Percentiles rank a stretch among this genome's conserved stretches.
Evolutionary conservation across 2,797 vertebrate genomes (phyloP).

Genomic region (Nyctalus aviator): DNA sequence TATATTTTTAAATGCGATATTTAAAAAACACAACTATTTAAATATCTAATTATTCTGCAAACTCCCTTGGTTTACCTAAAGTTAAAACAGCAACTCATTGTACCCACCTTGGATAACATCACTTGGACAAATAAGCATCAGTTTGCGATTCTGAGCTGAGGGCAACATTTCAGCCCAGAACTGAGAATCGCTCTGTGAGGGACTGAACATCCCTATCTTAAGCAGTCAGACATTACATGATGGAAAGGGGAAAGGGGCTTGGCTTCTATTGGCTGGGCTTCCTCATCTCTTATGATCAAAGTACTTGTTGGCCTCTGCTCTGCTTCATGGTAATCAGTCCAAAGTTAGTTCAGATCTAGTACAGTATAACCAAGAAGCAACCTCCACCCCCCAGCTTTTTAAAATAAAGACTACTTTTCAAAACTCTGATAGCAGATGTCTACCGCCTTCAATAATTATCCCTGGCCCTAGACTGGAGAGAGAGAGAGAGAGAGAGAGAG

Average conservation of each 20-base stretch:
- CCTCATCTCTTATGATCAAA: not conserved
- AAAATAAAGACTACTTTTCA: conserved; percentile 40
- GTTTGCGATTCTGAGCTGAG: conserved; percentile 26
- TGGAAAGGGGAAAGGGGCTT: not conserved
- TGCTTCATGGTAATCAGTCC: not conserved
- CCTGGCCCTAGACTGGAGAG: not conserved
- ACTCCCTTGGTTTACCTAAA: not conserved
- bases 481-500: not conserved
- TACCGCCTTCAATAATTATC: not conserved
- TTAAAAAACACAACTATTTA: not conserved
- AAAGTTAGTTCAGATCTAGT: not conserved
- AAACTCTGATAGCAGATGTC: conserved; percentile 10
- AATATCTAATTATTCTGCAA: not conserved
- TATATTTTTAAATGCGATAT: not conserved
- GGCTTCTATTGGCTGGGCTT: not conserved
- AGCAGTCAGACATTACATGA: not conserved
- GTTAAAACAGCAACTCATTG: not conserved
- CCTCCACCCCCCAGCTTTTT: not conserved
- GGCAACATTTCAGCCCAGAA: not conserved
- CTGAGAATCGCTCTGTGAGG: not conserved
- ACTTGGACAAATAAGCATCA: not conserved
- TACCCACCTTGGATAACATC: not conserved
- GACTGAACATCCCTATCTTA: not conserved
- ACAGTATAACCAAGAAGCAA: not conserved
- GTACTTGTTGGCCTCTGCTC: not conserved